phyloP scores from a whole-genome alignment of 2,113 vertebrate genomes.

The Leucoraja erinaceus region DNA sequence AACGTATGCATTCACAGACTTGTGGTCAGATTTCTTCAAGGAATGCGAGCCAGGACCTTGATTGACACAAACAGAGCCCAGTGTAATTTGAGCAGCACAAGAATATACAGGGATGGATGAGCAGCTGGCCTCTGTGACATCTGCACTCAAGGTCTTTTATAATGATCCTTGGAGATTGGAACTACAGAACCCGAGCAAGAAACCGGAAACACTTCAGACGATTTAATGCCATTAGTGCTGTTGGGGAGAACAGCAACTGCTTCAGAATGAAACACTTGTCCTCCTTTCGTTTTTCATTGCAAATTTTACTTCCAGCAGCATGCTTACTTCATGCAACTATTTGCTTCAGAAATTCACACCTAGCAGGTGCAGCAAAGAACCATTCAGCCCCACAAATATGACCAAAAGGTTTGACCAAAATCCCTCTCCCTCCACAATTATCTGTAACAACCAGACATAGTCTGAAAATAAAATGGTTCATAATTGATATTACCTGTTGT shows the following conservation, averaged over 20 bases:
- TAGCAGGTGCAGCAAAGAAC: not conserved
- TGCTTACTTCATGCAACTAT: not conserved
- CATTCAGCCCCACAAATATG: not conserved
- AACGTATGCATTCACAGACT: not conserved
- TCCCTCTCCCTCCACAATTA: not conserved
- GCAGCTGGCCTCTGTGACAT: not conserved
- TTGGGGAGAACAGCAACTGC: not conserved
- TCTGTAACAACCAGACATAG: not conserved
- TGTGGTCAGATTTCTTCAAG: not conserved
- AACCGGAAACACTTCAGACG: not conserved
- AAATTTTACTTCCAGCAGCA: not conserved
- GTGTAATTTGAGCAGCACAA: not conserved
- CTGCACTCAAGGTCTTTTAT: not conserved
- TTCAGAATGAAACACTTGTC: no score
- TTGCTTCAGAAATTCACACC: not conserved
- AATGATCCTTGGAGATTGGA: not conserved
- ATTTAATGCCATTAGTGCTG: not conserved
- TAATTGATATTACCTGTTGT: not conserved
- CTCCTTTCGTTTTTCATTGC: not conserved
- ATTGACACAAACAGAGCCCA: not conserved
- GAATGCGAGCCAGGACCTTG: not conserved
- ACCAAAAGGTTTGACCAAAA: not conserved
- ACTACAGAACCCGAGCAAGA: not conserved
- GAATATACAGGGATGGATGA: not conserved
- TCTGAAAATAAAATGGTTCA: not conserved